Evolutionary conservation across 2,888 invertebrate genomes (phyloP), one percentile per base, ranked within the genome.

Genomic region (Epistrophella euchroma): DNA sequence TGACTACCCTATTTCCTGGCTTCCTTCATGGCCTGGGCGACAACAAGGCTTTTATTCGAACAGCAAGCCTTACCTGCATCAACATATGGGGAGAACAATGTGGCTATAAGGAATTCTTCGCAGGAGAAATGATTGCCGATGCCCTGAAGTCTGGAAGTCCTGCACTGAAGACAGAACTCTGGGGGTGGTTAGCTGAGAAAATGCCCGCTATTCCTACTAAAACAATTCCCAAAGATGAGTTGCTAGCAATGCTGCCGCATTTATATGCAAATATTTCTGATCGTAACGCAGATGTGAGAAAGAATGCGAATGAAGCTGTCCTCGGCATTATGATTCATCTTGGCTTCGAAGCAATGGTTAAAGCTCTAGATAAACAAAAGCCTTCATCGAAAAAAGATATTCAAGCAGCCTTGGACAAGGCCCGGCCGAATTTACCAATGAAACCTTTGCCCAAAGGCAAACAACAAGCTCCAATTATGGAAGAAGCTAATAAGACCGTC

Each of bases 241-340:
- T 99, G 2, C 91, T 94, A 0, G 92, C 95, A 2, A 96, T 97
- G 92, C 93, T 98, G 78, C 96, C 97, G 0, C 93, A 95, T 88
- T 92, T 99, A 72, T 97, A 95, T 92, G 94, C 95, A 45, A 97
- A 97, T 90, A 92, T 98, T 79, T 98, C 98, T 91, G 98, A 99
- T 93, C 95, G 99, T 74, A 97, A 96, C 90, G 96, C 95, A 0
- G 98, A 98, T 88, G 98, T 99, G 5, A 94, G 98, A 13, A 98
- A 97, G 91, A 97, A 96, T 90, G 96, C 98, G 1, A 96, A 96
- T 73, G 98, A 98, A 90, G 97, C 97, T 52, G 95, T 98, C 45
- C 93, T 98, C 55, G 98, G 98, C 4, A 95, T 98, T 89, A 98
- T 98, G 98, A 95, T 98, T 88, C 98, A 98, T 91, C 93, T 97